Evolutionary conservation across 2,113 vertebrate species (phyloP).

Genomic region (Dicaeum eximium): DNA sequence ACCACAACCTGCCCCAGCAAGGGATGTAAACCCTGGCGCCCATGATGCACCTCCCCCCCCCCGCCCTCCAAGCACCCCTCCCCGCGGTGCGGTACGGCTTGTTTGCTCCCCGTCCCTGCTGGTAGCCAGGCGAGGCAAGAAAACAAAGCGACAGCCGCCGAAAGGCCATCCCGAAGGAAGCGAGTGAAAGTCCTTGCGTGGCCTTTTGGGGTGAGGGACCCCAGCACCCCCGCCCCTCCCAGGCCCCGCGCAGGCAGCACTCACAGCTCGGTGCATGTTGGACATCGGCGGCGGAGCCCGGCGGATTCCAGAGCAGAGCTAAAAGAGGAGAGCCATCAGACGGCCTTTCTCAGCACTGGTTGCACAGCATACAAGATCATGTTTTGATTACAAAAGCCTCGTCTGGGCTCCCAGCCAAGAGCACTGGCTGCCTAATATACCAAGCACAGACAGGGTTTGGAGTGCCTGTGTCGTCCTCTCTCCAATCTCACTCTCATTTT

Average conservation of each 20-base stretch:
- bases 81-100: neutral
- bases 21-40: neutral
- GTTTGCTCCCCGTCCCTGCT: neutral
- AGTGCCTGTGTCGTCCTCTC: constrained; percentile 58
- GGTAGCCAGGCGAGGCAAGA: neutral
- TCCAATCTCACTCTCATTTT: constrained; percentile 44
- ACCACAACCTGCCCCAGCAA: neutral
- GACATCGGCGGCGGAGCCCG: constrained; percentile 74
- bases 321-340: constrained; percentile 74
- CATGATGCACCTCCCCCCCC: neutral
- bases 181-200: neutral
- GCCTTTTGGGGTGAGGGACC: constrained; percentile 28
- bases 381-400: constrained; percentile 93
- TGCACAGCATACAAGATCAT: constrained; percentile 89
- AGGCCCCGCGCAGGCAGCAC: constrained; percentile 69
- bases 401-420: constrained; percentile 82
- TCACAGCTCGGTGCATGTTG: constrained; percentile 89
- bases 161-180: constrained; percentile 1
- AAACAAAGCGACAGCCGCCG: neutral
- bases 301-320: constrained; percentile 83
- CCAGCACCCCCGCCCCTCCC: constrained; percentile 41
- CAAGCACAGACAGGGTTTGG: constrained; percentile 58
- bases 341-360: constrained; percentile 76
- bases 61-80: no score
- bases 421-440: constrained; percentile 79